These are phyloP conservation scores for Venusia cambrica DNA, from an alignment of 2,888 invertebrate species.

Conservation along the genomic window DNA sequence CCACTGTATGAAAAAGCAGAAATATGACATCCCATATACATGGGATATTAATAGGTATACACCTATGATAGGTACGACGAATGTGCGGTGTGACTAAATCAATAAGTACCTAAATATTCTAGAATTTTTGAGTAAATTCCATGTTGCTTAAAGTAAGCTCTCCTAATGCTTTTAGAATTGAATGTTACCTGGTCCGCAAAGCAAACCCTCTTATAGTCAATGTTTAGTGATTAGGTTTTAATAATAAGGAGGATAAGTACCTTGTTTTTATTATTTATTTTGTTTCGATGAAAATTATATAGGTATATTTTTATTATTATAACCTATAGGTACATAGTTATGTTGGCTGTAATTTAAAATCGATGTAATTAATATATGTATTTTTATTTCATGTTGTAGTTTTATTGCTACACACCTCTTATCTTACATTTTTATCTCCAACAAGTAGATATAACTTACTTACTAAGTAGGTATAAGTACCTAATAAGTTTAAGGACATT, in stretches of 20 bases:
- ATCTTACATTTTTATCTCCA: not conserved
- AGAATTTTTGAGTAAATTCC: conserved; percentile 77
- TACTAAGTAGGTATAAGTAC: too few relatives aligned
- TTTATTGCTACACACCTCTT: too few relatives aligned
- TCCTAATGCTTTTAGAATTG: conserved; percentile 76
- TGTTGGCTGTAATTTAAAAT: conserved; percentile 81
- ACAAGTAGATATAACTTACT: conserved; percentile 2
- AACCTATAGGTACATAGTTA: conserved; percentile 80
- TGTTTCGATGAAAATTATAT: conserved; percentile 78
- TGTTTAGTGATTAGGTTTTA: conserved; percentile 71
- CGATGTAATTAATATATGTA: conserved; percentile 82
- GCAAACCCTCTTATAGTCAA: conserved; percentile 74
- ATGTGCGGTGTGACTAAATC: too few relatives aligned
- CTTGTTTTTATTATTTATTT: conserved; percentile 79
- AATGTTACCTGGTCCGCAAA: conserved; percentile 73
- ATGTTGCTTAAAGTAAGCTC: conserved; percentile 67
- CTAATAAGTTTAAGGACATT: too few relatives aligned
- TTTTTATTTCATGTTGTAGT: conserved; percentile 75
- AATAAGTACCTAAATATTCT: conserved; percentile 61
- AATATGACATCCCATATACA: too few relatives aligned
- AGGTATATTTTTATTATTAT: conserved; percentile 81
- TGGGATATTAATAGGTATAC: too few relatives aligned
- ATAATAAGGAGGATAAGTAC: conserved; percentile 73
- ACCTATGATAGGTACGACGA: too few relatives aligned
- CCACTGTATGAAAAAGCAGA: too few relatives aligned